Percentiles rank a stretch among this genome's conserved stretches.
Conservation (phyloP, 2,888 invertebrate species). For the Drosophila subquinaria region DNA sequence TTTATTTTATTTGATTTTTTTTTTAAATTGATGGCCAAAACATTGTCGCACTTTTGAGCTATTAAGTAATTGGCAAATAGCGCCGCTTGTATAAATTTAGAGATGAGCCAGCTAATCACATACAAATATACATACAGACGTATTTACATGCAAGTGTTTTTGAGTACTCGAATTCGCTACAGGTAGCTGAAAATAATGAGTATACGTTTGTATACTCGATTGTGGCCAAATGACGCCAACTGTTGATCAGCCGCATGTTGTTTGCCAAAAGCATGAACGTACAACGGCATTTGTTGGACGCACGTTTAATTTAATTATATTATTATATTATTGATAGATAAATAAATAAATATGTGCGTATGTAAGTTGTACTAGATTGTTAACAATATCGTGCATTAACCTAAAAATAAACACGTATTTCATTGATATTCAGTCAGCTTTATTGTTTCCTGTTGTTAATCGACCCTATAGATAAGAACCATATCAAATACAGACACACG, state of each 20-base stretch:
- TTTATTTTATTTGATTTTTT: slow-evolving; percentile 1
- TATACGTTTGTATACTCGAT: not conserved
- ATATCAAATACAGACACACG: slow-evolving; percentile 56
- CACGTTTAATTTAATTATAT: slow-evolving; percentile 8
- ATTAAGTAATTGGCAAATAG: slow-evolving; percentile 74
- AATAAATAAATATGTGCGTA: not conserved
- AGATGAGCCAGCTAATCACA: slow-evolving; percentile 52
- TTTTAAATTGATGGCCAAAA: slow-evolving; percentile 31
- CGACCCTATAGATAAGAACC: slow-evolving; percentile 39
- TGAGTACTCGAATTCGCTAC: slow-evolving; percentile 25
- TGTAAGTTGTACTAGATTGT: not conserved
- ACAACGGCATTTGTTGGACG: slow-evolving; percentile 1
- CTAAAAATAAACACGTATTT: slow-evolving; percentile 42
- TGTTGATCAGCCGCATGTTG: slow-evolving; percentile 60
- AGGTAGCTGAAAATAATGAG: slow-evolving; percentile 25
- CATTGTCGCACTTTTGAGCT: slow-evolving; percentile 64
- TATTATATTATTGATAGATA: not conserved
- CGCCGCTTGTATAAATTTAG: slow-evolving; percentile 59
- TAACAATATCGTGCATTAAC: slow-evolving; percentile 57
- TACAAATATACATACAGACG: slow-evolving; percentile 1
- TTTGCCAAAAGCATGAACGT: slow-evolving; percentile 71
- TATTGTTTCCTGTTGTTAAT: slow-evolving; percentile 53
- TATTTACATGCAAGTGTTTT: slow-evolving; percentile 8
- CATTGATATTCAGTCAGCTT: slow-evolving; percentile 45
- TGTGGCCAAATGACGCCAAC: slow-evolving; percentile 65